Percentiles rank a stretch among this genome's conserved stretches.
Conservation (phyloP, 2,797 vertebrate genomes). For the Enteromius paludinosus region DNA sequence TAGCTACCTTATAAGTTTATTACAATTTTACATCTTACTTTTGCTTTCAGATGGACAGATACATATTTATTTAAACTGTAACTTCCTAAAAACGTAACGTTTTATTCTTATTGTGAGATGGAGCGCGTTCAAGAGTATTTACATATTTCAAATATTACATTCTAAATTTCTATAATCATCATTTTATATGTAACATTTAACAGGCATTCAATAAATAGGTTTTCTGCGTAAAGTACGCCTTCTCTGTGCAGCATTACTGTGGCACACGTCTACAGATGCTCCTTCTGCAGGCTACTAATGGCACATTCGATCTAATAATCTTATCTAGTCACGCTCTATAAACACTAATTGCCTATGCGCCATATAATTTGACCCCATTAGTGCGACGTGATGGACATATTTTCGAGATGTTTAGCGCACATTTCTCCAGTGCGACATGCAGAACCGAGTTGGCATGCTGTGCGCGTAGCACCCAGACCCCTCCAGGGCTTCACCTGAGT, state of each 20-base stretch:
- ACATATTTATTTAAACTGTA: background rate
- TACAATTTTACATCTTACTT: too few species aligned
- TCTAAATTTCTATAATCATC: background rate
- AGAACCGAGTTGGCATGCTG: slow-evolving; percentile 74
- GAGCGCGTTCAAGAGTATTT: background rate
- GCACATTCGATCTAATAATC: background rate
- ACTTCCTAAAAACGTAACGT: background rate
- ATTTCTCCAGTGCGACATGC: slow-evolving; percentile 41
- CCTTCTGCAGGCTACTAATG: background rate
- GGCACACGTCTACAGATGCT: background rate
- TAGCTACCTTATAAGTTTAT: too few species aligned
- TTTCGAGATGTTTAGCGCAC: slow-evolving; percentile 1
- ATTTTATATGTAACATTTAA: background rate
- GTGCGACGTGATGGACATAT: slow-evolving; percentile 5
- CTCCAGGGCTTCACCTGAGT: slow-evolving; percentile 76
- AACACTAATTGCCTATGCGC: slow-evolving; percentile 6
- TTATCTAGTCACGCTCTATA: slow-evolving; percentile 8
- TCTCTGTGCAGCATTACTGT: background rate
- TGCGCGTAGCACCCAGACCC: slow-evolving; percentile 71
- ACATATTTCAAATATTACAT: background rate
- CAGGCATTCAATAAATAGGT: too few species aligned
- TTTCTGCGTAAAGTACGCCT: background rate
- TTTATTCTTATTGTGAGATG: background rate
- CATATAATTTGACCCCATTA: slow-evolving; percentile 20
- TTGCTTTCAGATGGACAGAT: background rate